A percentile compares a stretch with the other conserved stretches of the same genome.
phyloP scores from a whole-genome alignment of 2,113 vertebrate genomes.

The Oryzias javanicus region DNA sequence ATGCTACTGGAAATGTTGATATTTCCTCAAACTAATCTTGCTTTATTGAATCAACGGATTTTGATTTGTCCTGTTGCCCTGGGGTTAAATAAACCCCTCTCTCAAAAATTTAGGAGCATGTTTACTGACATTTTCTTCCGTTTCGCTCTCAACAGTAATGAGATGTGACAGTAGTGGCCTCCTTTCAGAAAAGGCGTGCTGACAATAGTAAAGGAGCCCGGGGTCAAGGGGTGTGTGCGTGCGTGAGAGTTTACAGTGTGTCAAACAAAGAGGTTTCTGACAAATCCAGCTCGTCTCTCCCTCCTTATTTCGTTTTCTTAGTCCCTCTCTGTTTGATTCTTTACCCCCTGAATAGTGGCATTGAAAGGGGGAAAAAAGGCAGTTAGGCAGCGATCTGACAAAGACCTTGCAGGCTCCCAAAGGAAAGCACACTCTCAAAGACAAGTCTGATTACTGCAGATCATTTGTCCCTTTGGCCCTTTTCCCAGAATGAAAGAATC shows the following conservation, averaged over 20 bases:
- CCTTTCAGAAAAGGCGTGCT: constrained; percentile 31
- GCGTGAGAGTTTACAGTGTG: constrained; percentile 42
- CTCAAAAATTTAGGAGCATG: constrained; percentile 9
- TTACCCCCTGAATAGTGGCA: constrained; percentile 46
- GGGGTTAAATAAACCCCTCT: not conserved
- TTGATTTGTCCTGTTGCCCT: not conserved
- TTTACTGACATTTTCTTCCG: constrained; percentile 27
- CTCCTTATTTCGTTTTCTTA: constrained; percentile 22
- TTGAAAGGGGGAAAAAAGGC: constrained; percentile 43
- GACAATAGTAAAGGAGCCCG: constrained; percentile 43
- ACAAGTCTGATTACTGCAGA: constrained; percentile 39
- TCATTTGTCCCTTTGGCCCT: constrained; percentile 34
- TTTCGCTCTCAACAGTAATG: constrained; percentile 36
- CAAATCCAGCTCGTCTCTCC: constrained; percentile 46
- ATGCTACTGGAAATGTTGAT: too few species aligned
- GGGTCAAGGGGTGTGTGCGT: constrained; percentile 35
- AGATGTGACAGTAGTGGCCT: constrained; percentile 49
- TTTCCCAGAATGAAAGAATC: constrained; percentile 15
- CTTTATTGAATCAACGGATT: not conserved
- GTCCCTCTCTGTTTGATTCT: constrained; percentile 32
- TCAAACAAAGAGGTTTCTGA: constrained; percentile 66
- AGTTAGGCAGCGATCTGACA: constrained; percentile 43
- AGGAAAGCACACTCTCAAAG: constrained; percentile 46
- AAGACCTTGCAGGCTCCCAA: constrained; percentile 32
- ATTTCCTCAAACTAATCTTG: not conserved